Evolutionary conservation across 2,888 invertebrate genomes (phyloP), one percentile per base, ranked within the genome.

Genomic region (Chaetogeoica ovagalla): DNA sequence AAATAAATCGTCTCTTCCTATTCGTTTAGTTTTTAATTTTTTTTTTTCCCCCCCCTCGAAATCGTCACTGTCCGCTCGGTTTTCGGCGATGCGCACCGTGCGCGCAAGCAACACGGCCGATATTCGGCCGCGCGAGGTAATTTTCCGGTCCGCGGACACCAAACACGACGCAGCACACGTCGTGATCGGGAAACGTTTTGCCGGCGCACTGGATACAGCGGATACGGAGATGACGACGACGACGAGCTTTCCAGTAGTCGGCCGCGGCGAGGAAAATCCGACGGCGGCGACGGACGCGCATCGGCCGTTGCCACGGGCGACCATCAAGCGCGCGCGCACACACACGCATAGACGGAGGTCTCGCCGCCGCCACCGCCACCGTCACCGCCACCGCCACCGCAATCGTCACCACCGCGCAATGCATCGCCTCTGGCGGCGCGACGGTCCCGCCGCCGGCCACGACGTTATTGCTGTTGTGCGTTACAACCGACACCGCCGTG

Each of bases 291-390:
- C 69, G 69, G 52, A 69, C 52, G 60, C 69, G 52, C 39, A 39
- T 39, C 70, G 39, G 59, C 70, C 70, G 70, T 71, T 71, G 70
- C 57, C 70, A 71, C n/a, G 70, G 57, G 70, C 70, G 39, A 71
- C 70, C 70, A 30, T 57, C 70, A 39, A 57, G 37, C 55, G 7
- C 30, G 39, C 69, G 19, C 30, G 11, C 13, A 23, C 17, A 52
- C 52, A 13, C 52, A 30, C 55, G 15, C n/a, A 17, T 30, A 19
- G 30, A 4, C 52, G 30, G 55, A 52, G 7, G 59, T 59, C 21
- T 21, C 3, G 59, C 7, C 9, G 21, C 59, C 6, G 4, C 6
- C 37, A n/a, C n/a, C 30, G 6, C 21, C n/a, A 5, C 59, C 2
- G 59, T 5, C 11, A 8, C 59, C n/a, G 3, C 1, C 59, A n/a